Evolutionary conservation across 1,140 invertebrate species (phyloP).

Genomic region (Elysia chlorotica): DNA sequence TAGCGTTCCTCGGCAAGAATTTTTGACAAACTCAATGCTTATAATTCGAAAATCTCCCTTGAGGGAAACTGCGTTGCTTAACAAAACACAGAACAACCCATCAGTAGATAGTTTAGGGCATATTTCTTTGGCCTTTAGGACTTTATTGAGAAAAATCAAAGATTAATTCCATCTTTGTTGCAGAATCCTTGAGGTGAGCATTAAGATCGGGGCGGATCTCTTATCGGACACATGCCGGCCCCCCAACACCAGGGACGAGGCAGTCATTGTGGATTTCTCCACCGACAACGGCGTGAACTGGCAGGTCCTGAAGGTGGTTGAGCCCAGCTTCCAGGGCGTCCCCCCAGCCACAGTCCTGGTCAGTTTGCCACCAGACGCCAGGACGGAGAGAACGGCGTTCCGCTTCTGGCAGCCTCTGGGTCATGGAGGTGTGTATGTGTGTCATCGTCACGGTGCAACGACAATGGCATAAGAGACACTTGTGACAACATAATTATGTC

Average conservation of each 20-base stretch:
- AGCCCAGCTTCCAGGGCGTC: constrained; percentile 48
- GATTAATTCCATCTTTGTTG: background rate
- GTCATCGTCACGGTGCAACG: background rate
- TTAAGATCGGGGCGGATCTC: constrained; percentile 48
- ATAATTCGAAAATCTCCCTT: too few relatives aligned
- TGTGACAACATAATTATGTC: too few relatives aligned
- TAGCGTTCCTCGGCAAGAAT: too few relatives aligned
- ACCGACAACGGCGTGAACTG: constrained; percentile 61
- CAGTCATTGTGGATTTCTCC: constrained; percentile 56
- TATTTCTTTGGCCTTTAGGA: too few relatives aligned
- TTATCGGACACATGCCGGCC: constrained; percentile 31
- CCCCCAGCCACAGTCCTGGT: constrained; percentile 50
- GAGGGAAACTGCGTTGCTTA: too few relatives aligned
- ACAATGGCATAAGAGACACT: too few relatives aligned
- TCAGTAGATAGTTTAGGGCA: too few relatives aligned
- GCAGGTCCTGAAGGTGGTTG: constrained; percentile 54
- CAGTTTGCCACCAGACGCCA: constrained; percentile 56
- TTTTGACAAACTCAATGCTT: too few relatives aligned
- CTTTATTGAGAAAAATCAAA: background rate
- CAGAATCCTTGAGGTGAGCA: constrained; percentile 56
- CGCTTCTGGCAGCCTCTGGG: constrained; percentile 63
- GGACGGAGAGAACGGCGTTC: constrained; percentile 57
- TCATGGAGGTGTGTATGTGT: constrained; percentile 44
- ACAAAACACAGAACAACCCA: too few relatives aligned
- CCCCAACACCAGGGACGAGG: constrained; percentile 50